Base-by-base conservation (phyloP, 2,797 vertebrate genomes). In the Parauchenoglanis punctatus region DNA sequence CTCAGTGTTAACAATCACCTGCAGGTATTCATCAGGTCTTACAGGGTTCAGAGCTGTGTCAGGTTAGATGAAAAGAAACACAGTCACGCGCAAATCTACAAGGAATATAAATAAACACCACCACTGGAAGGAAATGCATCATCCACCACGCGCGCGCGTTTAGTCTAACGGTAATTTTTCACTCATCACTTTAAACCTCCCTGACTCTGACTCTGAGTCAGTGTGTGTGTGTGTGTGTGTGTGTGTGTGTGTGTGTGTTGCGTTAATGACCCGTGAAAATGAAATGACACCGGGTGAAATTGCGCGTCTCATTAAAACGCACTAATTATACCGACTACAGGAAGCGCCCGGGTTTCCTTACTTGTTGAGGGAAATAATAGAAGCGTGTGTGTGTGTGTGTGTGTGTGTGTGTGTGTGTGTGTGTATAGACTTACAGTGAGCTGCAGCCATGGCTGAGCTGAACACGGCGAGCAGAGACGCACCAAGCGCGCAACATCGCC, bases 361-460 rank as follows among this genome's bases (percentile, higher is more conserved):
- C 68, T 75, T 73, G 58, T 85, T 52, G 63, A 77, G 15, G 25
- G n/a, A 65, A 77, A 44, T 35, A n/a, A 84, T 2, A 25, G 7
- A 31, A 6, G 20, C 25, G 18, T 25, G 83, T 75, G 83, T 58
- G 68, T 56, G 83, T 84, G 83, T 58, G 68, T 35, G 18, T 35
- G 83, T 84, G 83, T 58, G 68, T 35, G 18, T 35, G 83, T 58
- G 68, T 59, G 35, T 59, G 84, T 52, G 72, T 15, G 83, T 28
- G 83, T 2, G 40, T 6, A 17, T 31, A 59, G 93, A 96, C 95
- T 96, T 91, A 96, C 95, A 88, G 92, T 94, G 94, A 89, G 92
- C 88, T 86, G 94, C 95, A 91, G 94, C 94, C 86, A 94, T 91
- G 0, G 93, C 94, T 90, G 93, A 92, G 91, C 93, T 84, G 40